Evolutionary conservation across 2,113 vertebrate genomes (phyloP), one percentile per base, ranked within the genome.

Genomic region (Zosterops hypoxanthus): DNA sequence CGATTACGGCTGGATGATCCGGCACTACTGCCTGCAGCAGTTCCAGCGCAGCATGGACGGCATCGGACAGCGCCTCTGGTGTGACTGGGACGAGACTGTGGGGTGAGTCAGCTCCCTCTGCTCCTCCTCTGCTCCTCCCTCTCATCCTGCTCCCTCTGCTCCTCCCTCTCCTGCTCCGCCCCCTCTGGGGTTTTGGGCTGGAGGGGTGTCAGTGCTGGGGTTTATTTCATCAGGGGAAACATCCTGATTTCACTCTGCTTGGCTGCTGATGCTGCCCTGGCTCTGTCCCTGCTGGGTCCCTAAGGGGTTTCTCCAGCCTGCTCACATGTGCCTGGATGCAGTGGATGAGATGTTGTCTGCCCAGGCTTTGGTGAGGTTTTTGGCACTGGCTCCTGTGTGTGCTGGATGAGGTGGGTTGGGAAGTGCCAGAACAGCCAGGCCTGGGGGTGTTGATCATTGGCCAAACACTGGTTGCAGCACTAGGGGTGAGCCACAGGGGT

Each of bases 1-100:
- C 0, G 52, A 92, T 83, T 98, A 98, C 4, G 73, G 98, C n/a
- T 66, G 96, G 17, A 94, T 98, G 89, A 98, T 99, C 31, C 97
- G 97, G n/a, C 98, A 99, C 42, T 95, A 98, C 95, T 99, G 99
- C 89, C 95, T 99, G 57, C 56, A 86, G 87, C 98, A 95, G 82
- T 99, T 99, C 98, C 95, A 97, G 90, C 82, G 96, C 90, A 98
- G 98, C 93, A 99, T 99, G 99, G 98, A 99, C 56, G 97, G 97
- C 59, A 94, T 99, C 3, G 98, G 98, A 52, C 97, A 97, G 97
- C 77, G 28, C 8, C 96, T 98, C 36, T 99, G 99, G 99, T 99
- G 99, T 1, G 98, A 98, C 97, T 99, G 99, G 99, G 98, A 97
- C 2, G 98, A 98, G 96, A 99, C 99, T 2, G 78, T 98, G 28